Evolutionary conservation across 2,888 invertebrate genomes (phyloP).

Genomic region (Plagodis dolabraria): DNA sequence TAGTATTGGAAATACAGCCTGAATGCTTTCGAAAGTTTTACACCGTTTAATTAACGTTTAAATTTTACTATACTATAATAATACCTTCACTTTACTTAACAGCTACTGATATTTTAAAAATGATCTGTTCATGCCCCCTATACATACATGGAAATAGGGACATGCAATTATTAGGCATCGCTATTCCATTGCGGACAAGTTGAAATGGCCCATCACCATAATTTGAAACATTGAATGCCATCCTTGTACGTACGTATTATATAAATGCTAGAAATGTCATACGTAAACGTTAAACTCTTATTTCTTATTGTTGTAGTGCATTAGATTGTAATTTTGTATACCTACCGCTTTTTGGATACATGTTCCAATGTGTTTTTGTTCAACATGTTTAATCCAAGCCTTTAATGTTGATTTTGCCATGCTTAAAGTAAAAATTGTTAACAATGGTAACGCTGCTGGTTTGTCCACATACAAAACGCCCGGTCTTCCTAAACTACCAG

Average conservation of each 20-base stretch:
- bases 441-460: background rate
- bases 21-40: constrained; percentile 24
- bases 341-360: constrained; percentile 45
- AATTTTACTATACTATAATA: constrained; percentile 3
- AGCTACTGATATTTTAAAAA: constrained; percentile 1
- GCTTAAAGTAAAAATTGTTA: background rate
- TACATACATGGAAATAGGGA: background rate
- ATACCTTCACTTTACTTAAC: background rate
- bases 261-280: constrained; percentile 62
- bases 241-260: constrained; percentile 48
- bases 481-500: too few relatives aligned
- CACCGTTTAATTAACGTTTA: constrained; percentile 24
- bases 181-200: constrained; percentile 6
- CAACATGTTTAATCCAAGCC: background rate
- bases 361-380: constrained; percentile 28
- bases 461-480: too few relatives aligned
- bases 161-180: too few relatives aligned
- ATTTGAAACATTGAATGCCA: constrained; percentile 33
- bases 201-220: constrained; percentile 47
- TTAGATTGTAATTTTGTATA: constrained; percentile 58
- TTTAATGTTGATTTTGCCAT: background rate
- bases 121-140: background rate
- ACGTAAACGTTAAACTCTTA: constrained; percentile 69
- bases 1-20: constrained; percentile 49
- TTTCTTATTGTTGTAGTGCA: constrained; percentile 62